Evolutionary conservation across 2,797 vertebrate genomes (phyloP), one percentile per base, ranked within the genome.

Genomic region (Syndactyla subalaris): DNA sequence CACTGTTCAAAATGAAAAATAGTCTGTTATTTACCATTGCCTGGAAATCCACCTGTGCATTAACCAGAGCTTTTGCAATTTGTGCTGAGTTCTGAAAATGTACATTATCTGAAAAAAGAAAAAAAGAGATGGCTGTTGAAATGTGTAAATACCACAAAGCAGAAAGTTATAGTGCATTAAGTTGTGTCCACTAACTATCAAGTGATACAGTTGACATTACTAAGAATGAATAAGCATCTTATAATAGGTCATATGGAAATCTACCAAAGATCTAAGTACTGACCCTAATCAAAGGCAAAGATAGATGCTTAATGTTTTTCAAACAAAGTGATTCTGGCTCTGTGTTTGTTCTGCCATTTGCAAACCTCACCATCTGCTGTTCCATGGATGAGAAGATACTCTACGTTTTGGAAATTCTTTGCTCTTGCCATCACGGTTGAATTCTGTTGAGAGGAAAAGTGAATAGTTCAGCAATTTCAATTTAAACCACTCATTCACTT

Each of bases 41-140:
- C 88, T 98, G 98, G 96, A 98, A 98, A 97, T 98, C 98, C 97
- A 98, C 98, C 95, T 98, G 97, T 85, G 98, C 98, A 38, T 98
- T 98, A 96, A 98, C 98, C 93, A 98, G 97, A 95, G 98, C 98
- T 97, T 98, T 98, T 93, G 98, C 97, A 30, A 98, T 98, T 97
- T 98, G 98, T 95, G 98, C 98, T 91, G 98, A 98, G 97, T 98
- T 98, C 96, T 98, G 98, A 97, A 98, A 98, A 97, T 98, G 98
- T 66, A 98, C 98, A 45, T 98, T 98, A 98, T 98, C 98, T 98
- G 95, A 93, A 91, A 94, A 83, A 89, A 24, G 52, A n/a, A 84
- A 91, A 94, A 77, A 83, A 94, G 92, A 96, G 91, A 96, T 85
- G 93, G 87, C 65, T 97, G 73, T 79, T 93, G 81, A 95, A 93